Evolutionary conservation across 2,797 vertebrate genomes (phyloP), one percentile per base, ranked within the genome.

Genomic region (Sebastes oblongus): DNA sequence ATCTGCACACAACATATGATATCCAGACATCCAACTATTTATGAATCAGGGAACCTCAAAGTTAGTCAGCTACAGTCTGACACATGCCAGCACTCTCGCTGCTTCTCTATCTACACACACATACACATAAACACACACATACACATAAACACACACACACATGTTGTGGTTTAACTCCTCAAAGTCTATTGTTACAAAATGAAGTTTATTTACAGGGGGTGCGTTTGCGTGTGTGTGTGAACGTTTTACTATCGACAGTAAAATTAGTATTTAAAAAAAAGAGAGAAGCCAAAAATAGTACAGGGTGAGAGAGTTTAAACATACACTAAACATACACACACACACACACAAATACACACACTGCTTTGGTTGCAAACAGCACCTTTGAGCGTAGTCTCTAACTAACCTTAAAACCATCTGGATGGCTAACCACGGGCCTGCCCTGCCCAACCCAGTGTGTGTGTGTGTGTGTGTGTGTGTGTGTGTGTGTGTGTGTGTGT

Each of bases 351-450:
- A 0, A 34, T 36, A 78, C 55, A 64, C 60, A 30, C 66, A 42
- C 52, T 66, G 60, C 80, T 85, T 86, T 76, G 75, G 83, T 82
- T 87, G 71, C 85, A 88, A 92, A 90, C 83, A 90, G 90, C 86
- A 92, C 90, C 89, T 93, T 91, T 89, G 75, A 91, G 84, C 80
- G 36, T 78, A 93, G 87, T 92, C 92, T 95, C 85, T 94, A 94
- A 94, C 91, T 95, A 94, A 94, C 91, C 91, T 91, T 92, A 92
- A 93, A 95, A 92, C 91, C 93, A 94, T 94, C 92, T 95, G 94
- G 94, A 90, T 74, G 36, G 86, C 89, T 90, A 90, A 94, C 94
- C 94, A 72, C 89, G 59, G 81, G 80, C 84, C 74, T 83, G 94
- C 92, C 94, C 94, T 89, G 91, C 94, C 94, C 92, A 92, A 78